These are phyloP conservation scores for Zoanthus sansibaricus DNA, from an alignment of 92 coral and sea anemone genomes.

Conservation along the genomic window DNA sequence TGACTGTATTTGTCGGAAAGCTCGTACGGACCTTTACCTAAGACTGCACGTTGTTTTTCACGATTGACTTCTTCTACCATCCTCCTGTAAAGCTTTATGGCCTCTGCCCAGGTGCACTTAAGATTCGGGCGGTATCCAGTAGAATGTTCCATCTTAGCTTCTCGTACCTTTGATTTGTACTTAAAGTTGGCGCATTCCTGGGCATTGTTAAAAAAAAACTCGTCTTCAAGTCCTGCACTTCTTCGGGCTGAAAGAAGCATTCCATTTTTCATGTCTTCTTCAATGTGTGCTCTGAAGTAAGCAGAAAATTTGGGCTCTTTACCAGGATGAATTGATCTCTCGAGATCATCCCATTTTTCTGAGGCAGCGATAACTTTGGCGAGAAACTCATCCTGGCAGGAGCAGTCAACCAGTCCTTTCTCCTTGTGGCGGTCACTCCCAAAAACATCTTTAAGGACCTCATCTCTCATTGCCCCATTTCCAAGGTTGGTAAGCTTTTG, in stretches of 20 bases:
- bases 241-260: conserved; percentile 48
- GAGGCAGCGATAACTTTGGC: conserved; percentile 6
- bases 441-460: conserved; percentile 43
- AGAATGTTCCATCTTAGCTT: too few species aligned
- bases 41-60: too few species aligned
- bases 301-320: conserved; percentile 37
- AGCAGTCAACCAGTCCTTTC: conserved; percentile 27
- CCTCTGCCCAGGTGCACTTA: too few species aligned
- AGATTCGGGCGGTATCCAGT: too few species aligned
- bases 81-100: too few species aligned
- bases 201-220: conserved; percentile 51
- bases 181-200: conserved; percentile 25
- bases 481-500: conserved; percentile 22
- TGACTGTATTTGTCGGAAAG: too few species aligned
- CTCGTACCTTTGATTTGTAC: not conserved
- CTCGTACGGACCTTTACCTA: too few species aligned
- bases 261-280: conserved; percentile 42
- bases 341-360: conserved; percentile 44
- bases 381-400: conserved; percentile 52
- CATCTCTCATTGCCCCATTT: conserved; percentile 2
- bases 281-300: conserved; percentile 33
- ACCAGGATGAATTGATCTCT: not conserved
- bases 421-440: conserved; percentile 42
- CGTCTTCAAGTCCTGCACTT: conserved; percentile 36
- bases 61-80: too few species aligned